Evolutionary conservation across 1,140 invertebrate genomes (phyloP).

Genomic region (Chrysopa pallens): DNA sequence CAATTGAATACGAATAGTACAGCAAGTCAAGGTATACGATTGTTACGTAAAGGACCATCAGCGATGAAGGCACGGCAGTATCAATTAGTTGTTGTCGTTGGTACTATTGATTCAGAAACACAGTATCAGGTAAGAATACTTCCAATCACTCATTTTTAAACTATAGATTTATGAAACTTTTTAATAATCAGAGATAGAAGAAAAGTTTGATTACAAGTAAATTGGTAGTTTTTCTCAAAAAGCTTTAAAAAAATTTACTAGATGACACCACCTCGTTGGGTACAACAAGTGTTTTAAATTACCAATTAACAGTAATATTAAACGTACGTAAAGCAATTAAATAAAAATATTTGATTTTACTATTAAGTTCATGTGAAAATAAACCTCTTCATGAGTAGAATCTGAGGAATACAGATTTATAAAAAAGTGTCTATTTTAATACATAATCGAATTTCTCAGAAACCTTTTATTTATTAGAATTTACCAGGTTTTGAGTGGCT

Average conservation of each 20-base stretch:
- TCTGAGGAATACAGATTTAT: too few relatives aligned
- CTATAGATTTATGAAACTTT: not conserved
- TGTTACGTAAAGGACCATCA: slow-evolving; percentile 50
- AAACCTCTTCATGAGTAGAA: too few relatives aligned
- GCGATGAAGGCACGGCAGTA: slow-evolving; percentile 71
- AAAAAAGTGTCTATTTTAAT: too few relatives aligned
- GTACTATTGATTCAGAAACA: slow-evolving; percentile 49
- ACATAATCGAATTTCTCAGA: too few relatives aligned
- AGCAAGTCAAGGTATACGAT: slow-evolving; percentile 38
- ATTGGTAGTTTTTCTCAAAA: slow-evolving; percentile 2
- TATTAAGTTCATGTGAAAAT: too few relatives aligned
- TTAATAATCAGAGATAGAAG: not conserved
- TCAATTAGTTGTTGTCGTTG: slow-evolving; percentile 64
- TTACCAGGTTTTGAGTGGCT: too few relatives aligned
- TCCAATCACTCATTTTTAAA: not conserved
- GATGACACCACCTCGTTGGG: slow-evolving; percentile 5
- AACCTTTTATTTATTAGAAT: too few relatives aligned
- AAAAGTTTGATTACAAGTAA: not conserved
- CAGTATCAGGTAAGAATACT: slow-evolving; percentile 46
- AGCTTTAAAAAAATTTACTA: slow-evolving; percentile 4
- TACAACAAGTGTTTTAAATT: too few relatives aligned
- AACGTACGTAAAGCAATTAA: too few relatives aligned
- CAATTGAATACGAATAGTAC: slow-evolving; percentile 36
- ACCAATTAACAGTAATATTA: too few relatives aligned
- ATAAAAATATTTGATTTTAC: too few relatives aligned